Percentiles rank a stretch among this genome's conserved stretches.
phyloP scores from a whole-genome alignment of 2,797 vertebrate species.

The Pangasius mekongensis region DNA sequence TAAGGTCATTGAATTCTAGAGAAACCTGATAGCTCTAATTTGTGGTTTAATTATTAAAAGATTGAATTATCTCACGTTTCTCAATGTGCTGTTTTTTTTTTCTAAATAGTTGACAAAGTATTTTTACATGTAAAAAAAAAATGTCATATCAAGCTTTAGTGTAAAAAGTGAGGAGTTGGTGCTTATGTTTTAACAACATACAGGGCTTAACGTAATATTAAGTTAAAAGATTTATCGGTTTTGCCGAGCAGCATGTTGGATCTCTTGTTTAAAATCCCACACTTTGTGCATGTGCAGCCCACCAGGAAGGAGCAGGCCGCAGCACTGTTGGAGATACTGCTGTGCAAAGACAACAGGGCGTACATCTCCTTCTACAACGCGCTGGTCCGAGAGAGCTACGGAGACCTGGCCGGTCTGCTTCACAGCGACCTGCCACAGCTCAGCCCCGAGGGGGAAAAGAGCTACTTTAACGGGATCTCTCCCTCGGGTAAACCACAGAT shows the following conservation, averaged over 20 bases:
- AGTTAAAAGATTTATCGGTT: not conserved
- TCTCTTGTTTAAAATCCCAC: not conserved
- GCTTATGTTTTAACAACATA: not conserved
- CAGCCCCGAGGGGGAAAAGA: constrained; percentile 71
- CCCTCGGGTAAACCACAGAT: constrained; percentile 78
- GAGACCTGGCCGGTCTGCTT: constrained; percentile 87
- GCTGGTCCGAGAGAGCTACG: constrained; percentile 85
- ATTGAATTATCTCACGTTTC: not conserved
- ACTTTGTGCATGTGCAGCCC: constrained; percentile 67
- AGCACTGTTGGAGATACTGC: constrained; percentile 83
- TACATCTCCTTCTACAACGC: constrained; percentile 97
- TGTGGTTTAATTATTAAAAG: too few relatives aligned
- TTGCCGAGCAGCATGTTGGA: not conserved
- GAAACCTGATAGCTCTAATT: not conserved
- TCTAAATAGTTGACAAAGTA: not conserved
- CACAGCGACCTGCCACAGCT: constrained; percentile 75
- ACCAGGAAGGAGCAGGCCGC: constrained; percentile 84
- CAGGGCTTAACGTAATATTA: not conserved
- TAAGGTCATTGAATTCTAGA: not conserved
- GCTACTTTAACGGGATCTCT: constrained; percentile 73
- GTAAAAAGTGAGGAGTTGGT: not conserved
- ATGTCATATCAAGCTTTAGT: not conserved
- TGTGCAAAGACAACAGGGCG: constrained; percentile 85
- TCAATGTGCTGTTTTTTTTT: not conserved
- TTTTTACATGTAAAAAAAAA: too few relatives aligned